phyloP scores from a whole-genome alignment of 2,888 invertebrate genomes.

The Osmoderma eremita region DNA sequence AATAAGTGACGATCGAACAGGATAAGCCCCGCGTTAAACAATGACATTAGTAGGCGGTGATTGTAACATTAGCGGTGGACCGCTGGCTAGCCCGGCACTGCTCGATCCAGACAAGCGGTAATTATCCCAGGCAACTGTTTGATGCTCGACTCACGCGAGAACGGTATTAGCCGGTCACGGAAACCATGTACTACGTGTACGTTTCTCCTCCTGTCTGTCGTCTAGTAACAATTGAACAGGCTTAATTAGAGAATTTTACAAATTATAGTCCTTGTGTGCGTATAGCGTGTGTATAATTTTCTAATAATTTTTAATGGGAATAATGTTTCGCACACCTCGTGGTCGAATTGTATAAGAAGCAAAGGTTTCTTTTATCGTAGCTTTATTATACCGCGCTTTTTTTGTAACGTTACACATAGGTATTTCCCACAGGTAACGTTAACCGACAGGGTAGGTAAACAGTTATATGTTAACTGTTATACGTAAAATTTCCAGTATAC shows the following conservation, averaged over 20 bases:
- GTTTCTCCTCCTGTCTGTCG: slow-evolving; percentile 40
- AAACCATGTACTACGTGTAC: slow-evolving; percentile 46
- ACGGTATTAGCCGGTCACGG: slow-evolving; percentile 54
- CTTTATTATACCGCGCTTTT: too few species aligned
- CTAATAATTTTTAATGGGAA: slow-evolving; percentile 38
- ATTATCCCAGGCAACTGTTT: slow-evolving; percentile 55
- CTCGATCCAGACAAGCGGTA: slow-evolving; percentile 57
- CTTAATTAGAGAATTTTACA: slow-evolving; percentile 49
- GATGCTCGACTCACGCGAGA: slow-evolving; percentile 55
- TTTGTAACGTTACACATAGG: too few species aligned
- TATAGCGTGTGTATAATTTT: slow-evolving; percentile 41
- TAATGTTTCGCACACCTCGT: slow-evolving; percentile 17
- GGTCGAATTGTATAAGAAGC: too few species aligned
- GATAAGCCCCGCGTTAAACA: slow-evolving; percentile 26
- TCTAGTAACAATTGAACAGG: slow-evolving; percentile 45
- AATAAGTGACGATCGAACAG: neutral
- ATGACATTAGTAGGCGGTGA: slow-evolving; percentile 52
- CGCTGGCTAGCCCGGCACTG: slow-evolving; percentile 56
- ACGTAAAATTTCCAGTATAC: too few species aligned
- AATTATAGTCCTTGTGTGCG: slow-evolving; percentile 41
- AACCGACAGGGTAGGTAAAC: too few species aligned
- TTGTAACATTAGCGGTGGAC: slow-evolving; percentile 57
- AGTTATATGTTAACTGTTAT: too few species aligned
- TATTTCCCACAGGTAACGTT: too few species aligned
- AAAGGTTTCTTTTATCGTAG: too few species aligned